Percentiles rank a stretch among this genome's conserved stretches.
Conservation (phyloP, 2,888 invertebrate genomes). For the Nomada hirtipes region DNA sequence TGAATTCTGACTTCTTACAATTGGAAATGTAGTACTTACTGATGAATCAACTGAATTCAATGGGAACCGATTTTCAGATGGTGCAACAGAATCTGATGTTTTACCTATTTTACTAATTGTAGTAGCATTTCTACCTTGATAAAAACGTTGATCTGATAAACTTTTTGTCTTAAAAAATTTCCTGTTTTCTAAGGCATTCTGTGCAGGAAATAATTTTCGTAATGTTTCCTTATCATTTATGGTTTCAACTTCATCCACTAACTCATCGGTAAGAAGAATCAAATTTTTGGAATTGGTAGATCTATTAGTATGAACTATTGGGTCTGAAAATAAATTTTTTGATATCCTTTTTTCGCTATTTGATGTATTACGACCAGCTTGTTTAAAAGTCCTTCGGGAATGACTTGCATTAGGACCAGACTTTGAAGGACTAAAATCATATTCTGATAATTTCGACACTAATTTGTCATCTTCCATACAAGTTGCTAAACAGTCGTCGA, state of each 20-base stretch:
- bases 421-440: slow-evolving; percentile 28
- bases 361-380: neutral
- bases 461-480: slow-evolving; percentile 69
- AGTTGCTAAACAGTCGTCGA: slow-evolving; percentile 75
- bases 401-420: neutral
- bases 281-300: neutral
- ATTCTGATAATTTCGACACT: slow-evolving; percentile 38
- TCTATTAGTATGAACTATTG: neutral
- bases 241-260: neutral
- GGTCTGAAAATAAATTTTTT: neutral
- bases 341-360: slow-evolving; percentile 11
- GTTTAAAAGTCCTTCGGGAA: slow-evolving; percentile 23
- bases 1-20: slow-evolving; percentile 16
- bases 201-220: slow-evolving; percentile 1
- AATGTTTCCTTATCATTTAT: neutral
- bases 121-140: slow-evolving; percentile 36
- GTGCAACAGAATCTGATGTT: slow-evolving; percentile 13
- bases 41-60: slow-evolving; percentile 29
- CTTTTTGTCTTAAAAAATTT: slow-evolving; percentile 78
- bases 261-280: slow-evolving; percentile 7
- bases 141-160: slow-evolving; percentile 71
- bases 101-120: slow-evolving; percentile 24
- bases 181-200: slow-evolving; percentile 45
- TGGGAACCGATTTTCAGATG: slow-evolving; percentile 20
- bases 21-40: slow-evolving; percentile 69